Percentiles rank a stretch among this genome's conserved stretches.
phyloP scores from a whole-genome alignment of 2,797 vertebrate genomes.

The Mormyrus proboscirostris region DNA sequence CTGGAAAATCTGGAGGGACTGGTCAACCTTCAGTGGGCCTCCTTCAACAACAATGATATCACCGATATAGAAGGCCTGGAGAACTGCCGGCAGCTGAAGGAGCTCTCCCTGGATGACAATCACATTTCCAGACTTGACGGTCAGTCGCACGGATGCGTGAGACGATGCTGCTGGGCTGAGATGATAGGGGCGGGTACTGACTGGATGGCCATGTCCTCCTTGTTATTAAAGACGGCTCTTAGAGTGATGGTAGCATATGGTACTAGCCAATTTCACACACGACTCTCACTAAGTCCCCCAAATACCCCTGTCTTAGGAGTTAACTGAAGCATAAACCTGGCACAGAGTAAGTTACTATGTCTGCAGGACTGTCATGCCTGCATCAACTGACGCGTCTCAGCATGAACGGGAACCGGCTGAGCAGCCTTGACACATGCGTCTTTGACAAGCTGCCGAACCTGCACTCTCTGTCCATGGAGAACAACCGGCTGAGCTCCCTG shows the following conservation, averaged over 20 bases:
- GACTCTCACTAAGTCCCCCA: background rate
- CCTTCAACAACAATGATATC: constrained; percentile 76
- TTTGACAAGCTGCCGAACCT: constrained; percentile 68
- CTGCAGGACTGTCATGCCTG: constrained; percentile 67
- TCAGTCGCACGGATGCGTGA: constrained; percentile 37
- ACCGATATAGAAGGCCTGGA: constrained; percentile 69
- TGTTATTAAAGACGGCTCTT: background rate
- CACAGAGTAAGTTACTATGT: constrained; percentile 23
- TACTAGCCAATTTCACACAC: background rate
- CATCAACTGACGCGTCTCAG: constrained; percentile 64
- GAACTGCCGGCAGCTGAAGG: constrained; percentile 66
- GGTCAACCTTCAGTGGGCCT: constrained; percentile 76
- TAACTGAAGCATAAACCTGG: background rate
- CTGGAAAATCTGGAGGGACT: constrained; percentile 67
- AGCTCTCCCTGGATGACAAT: constrained; percentile 76
- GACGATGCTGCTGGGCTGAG: background rate
- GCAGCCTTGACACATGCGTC: constrained; percentile 55
- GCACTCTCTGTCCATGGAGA: constrained; percentile 73
- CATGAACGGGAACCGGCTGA: constrained; percentile 72
- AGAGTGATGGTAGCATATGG: background rate
- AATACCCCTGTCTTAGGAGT: background rate
- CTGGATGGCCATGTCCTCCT: background rate
- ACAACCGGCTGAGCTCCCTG: constrained; percentile 70
- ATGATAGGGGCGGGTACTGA: background rate
- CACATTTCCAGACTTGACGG: constrained; percentile 69